Percentiles rank a stretch among this genome's conserved stretches.
phyloP scores from a whole-genome alignment of 2,888 invertebrate species.

The Myopa testacea region DNA sequence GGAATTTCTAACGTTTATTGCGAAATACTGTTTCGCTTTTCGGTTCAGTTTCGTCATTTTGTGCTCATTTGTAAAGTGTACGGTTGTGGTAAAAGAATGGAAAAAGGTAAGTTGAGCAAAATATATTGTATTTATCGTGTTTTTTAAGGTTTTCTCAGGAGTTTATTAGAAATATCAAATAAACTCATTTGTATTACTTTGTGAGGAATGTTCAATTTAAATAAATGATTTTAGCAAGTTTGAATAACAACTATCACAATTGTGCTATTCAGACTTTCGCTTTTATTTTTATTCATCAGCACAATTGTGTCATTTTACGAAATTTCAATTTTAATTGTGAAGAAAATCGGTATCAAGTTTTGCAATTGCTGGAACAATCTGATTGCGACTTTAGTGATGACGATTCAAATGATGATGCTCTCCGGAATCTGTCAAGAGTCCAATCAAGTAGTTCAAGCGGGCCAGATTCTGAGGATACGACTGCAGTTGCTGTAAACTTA shows the following conservation, averaged over 20 bases:
- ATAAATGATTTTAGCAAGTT: background rate
- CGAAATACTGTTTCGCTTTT: background rate
- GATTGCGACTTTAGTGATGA: background rate
- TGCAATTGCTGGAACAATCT: background rate
- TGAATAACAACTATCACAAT: no score
- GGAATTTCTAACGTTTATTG: no score
- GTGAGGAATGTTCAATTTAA: background rate
- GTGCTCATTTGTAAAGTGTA: background rate
- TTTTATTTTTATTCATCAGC: no score
- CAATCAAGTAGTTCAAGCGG: no score
- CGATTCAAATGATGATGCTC: background rate
- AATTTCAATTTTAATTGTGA: background rate
- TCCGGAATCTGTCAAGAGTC: background rate
- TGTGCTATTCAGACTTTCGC: no score
- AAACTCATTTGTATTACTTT: background rate
- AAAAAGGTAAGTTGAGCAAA: background rate
- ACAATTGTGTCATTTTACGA: no score
- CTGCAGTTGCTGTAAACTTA: no score
- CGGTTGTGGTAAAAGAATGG: background rate
- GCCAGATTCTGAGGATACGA: no score
- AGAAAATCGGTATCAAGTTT: background rate
- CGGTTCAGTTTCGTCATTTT: background rate
- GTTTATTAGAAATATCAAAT: background rate
- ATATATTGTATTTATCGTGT: background rate
- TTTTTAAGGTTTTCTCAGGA: background rate